These are phyloP conservation scores for Furcula furcula DNA, from an alignment of 2,888 invertebrate genomes.

Conservation along the genomic window DNA sequence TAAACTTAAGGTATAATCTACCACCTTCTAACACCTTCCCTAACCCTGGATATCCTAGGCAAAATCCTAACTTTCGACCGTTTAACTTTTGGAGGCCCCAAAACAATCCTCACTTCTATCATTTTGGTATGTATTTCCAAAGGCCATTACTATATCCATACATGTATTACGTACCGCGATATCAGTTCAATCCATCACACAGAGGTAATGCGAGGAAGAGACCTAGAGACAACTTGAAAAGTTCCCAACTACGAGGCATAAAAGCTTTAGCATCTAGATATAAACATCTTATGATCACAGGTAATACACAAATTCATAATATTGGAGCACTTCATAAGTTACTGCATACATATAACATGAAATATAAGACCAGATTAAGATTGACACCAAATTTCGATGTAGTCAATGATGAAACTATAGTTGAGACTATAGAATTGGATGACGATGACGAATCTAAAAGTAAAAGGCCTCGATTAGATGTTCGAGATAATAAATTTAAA, in stretches of 20 bases:
- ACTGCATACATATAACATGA: slow-evolving; percentile 53
- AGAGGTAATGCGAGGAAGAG: slow-evolving; percentile 32
- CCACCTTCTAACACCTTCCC: slow-evolving; percentile 13
- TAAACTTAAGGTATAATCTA: no score
- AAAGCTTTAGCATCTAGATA: slow-evolving; percentile 41
- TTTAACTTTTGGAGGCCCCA: slow-evolving; percentile 42
- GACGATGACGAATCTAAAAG: slow-evolving; percentile 46
- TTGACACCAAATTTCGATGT: slow-evolving; percentile 46
- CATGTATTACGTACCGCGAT: slow-evolving; percentile 34
- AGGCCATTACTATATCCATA: slow-evolving; percentile 37
- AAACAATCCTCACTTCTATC: slow-evolving; percentile 36
- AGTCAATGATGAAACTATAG: slow-evolving; percentile 40
- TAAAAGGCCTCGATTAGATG: slow-evolving; percentile 40
- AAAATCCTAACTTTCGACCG: slow-evolving; percentile 26
- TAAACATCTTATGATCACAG: slow-evolving; percentile 32
- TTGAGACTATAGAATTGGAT: slow-evolving; percentile 63
- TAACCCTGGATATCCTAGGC: slow-evolving; percentile 21
- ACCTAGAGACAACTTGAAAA: slow-evolving; percentile 22
- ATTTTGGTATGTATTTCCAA: slow-evolving; percentile 44
- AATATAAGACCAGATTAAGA: slow-evolving; percentile 46
- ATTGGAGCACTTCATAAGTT: slow-evolving; percentile 42
- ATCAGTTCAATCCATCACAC: slow-evolving; percentile 33
- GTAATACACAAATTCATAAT: slow-evolving; percentile 31
- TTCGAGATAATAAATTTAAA: slow-evolving; percentile 31
- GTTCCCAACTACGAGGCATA: slow-evolving; percentile 44